A percentile compares a stretch with the other conserved stretches of the same genome.
Conservation (phyloP, 2,888 invertebrate species). For the Limnephilus auricula region DNA sequence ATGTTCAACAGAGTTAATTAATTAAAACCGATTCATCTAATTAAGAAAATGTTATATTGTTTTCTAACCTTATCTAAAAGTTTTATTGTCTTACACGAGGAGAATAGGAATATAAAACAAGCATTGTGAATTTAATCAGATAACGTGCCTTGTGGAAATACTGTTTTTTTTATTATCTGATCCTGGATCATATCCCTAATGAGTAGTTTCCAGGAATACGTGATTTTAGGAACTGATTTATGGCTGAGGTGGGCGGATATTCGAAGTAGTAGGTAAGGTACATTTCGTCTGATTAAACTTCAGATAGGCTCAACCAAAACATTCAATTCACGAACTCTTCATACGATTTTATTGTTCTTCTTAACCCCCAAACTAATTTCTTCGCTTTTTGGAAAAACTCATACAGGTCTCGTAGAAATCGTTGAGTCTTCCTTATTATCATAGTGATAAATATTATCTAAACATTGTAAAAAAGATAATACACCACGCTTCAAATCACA, state of each 20-base stretch:
- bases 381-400: too few relatives aligned
- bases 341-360: background rate
- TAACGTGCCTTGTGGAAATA: background rate
- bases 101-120: background rate
- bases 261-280: background rate
- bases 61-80: background rate
- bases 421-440: too few relatives aligned
- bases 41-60: background rate
- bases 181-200: conserved; percentile 11
- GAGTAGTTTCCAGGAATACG: conserved; percentile 28
- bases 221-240: conserved; percentile 1
- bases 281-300: background rate
- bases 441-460: too few relatives aligned
- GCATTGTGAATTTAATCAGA: conserved; percentile 7
- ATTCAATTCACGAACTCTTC: background rate
- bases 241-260: background rate
- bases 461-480: too few relatives aligned
- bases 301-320: background rate
- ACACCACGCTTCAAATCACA: too few relatives aligned
- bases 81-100: background rate
- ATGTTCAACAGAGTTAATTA: background rate
- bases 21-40: background rate
- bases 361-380: too few relatives aligned
- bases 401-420: too few relatives aligned
- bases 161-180: background rate